phyloP scores from a whole-genome alignment of 2,113 vertebrate genomes.

The Macaca mulatta region DNA sequence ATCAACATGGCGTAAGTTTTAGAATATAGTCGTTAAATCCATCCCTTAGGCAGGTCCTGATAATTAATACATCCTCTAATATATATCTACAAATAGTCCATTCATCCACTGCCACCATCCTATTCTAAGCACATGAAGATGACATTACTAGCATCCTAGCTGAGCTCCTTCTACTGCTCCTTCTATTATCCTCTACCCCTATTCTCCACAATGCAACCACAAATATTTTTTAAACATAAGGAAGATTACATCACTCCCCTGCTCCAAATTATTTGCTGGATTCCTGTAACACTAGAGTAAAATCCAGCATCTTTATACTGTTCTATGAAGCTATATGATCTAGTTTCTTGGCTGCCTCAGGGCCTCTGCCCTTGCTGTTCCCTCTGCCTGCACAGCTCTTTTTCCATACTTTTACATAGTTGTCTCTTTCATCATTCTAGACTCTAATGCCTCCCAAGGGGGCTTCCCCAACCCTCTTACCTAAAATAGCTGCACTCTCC shows the following conservation, averaged over 20 bases:
- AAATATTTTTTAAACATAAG: not conserved
- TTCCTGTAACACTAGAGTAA: not conserved
- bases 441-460: not conserved
- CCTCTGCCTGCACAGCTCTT: not conserved
- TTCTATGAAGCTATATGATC: not conserved
- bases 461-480: not conserved
- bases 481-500: not conserved
- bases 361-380: not conserved
- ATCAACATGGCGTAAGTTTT: not conserved
- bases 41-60: not conserved
- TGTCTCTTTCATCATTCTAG: not conserved
- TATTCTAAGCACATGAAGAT: not conserved
- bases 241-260: not conserved
- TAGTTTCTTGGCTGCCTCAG: not conserved
- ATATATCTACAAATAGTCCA: not conserved
- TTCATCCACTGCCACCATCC: not conserved
- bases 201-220: not conserved
- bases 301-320: not conserved
- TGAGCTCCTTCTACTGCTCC: not conserved
- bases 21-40: not conserved
- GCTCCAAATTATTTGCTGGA: not conserved
- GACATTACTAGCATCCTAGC: not conserved
- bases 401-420: not conserved
- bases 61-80: not conserved
- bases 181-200: not conserved